Evolutionary conservation across 37 sponge, comb jelly and placozoan genomes (phyloP), one percentile per base, ranked within the genome.

Genomic region (Oscarella lobularis): DNA sequence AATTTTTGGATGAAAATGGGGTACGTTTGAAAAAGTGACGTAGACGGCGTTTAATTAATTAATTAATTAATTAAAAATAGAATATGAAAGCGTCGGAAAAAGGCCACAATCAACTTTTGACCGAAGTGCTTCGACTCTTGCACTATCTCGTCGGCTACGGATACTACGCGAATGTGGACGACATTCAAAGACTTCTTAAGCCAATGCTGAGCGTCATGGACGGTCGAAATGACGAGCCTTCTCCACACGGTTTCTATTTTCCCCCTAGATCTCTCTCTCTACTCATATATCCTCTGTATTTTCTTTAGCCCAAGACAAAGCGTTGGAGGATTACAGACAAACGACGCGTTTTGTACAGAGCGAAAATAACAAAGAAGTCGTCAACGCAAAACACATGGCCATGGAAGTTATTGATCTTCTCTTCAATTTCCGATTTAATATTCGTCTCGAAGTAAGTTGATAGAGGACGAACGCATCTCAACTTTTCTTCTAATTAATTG

Each of bases 171-270:
- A 72, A 80, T 37, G 40, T 48, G 0, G 67, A 75, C 27, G 89
- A 92, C 39, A 87, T 88, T 3, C 37, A 81, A 33, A 81, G 75
- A 38, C 39, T 92, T 33, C 55, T 88, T 31, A 39, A 37, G 6
- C 83, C 84, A 39, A 75, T 92, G 30, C 40, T 83, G 1, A 39
- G 81, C 0, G 31, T 92, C n/a, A 76, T 92, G 41, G 77, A 92
- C 86, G 93, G 93, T 5, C 74, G 31, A 4, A 85, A 37, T 4
- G 93, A 92, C 69, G 55, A 38, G 33, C 86, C 75, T 40, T 81
- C 81, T 68, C 33, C 29, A 4, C 5, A 20, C 29, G 71, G 71
- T 68, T 27, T n/a, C n/a, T n/a, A n/a, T n/a, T n/a, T n/a, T n/a
- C n/a, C n/a, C n/a, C n/a, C n/a, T n/a, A n/a, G n/a, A n/a, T n/a